phyloP scores from a whole-genome alignment of 2,797 vertebrate genomes.

The Pelodytes ibericus region DNA sequence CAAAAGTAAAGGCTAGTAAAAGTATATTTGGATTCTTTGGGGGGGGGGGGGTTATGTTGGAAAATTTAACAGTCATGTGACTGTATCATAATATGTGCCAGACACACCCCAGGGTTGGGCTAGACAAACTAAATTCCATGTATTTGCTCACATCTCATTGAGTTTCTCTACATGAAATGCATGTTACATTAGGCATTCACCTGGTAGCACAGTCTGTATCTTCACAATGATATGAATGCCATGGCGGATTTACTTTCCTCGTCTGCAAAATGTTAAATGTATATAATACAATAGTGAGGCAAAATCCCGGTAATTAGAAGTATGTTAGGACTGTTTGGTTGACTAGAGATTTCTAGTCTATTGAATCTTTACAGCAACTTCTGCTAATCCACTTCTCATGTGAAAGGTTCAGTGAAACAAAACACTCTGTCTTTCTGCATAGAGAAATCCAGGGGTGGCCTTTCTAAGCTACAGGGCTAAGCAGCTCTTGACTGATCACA shows the following conservation, averaged over 20 bases:
- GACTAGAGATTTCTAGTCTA: conserved; percentile 7
- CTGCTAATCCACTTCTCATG: conserved; percentile 10
- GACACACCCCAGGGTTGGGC: conserved; percentile 4
- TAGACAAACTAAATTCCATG: not conserved
- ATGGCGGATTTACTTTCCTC: too few relatives aligned
- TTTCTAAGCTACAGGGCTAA: not conserved
- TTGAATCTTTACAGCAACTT: not conserved
- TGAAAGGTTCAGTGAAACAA: conserved; percentile 5
- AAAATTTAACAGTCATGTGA: too few relatives aligned
- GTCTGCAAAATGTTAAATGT: too few relatives aligned
- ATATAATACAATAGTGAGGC: too few relatives aligned
- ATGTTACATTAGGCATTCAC: not conserved
- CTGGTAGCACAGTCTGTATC: too few relatives aligned
- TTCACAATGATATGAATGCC: too few relatives aligned
- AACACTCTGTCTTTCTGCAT: not conserved
- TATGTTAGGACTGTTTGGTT: not conserved
- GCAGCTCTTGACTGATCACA: not conserved
- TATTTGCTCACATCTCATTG: not conserved
- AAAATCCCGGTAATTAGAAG: too few relatives aligned
- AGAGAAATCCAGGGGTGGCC: not conserved
- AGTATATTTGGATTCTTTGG: too few relatives aligned
- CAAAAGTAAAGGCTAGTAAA: too few relatives aligned
- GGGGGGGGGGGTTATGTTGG: too few relatives aligned
- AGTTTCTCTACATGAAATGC: not conserved
- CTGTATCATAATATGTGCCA: not conserved